These are phyloP conservation scores for Polyommatus icarus DNA, from an alignment of 2,888 invertebrate genomes.

Conservation along the genomic window DNA sequence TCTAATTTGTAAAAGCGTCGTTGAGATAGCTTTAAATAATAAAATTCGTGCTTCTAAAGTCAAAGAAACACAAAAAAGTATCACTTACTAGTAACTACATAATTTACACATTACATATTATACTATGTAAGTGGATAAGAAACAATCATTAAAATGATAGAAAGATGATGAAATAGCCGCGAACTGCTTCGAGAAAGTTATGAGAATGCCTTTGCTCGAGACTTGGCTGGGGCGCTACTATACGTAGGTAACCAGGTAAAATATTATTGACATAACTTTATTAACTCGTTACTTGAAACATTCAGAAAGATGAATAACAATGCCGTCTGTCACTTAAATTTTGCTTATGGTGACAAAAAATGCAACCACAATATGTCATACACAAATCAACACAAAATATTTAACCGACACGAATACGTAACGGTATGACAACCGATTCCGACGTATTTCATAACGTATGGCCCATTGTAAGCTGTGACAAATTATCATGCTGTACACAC, in stretches of 20 bases:
- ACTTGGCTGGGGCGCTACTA: background rate
- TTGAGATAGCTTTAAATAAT: conserved; percentile 3
- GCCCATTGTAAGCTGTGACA: conserved; percentile 64
- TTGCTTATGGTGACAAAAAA: background rate
- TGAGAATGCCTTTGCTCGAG: too few relatives aligned
- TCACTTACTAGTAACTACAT: too few relatives aligned
- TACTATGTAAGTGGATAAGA: background rate
- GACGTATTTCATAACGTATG: conserved; percentile 60
- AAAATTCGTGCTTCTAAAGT: background rate
- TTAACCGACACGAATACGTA: conserved; percentile 40
- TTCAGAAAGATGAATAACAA: background rate
- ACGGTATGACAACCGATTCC: conserved; percentile 47
- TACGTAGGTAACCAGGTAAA: too few relatives aligned
- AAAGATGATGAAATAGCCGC: background rate
- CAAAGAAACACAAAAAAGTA: background rate
- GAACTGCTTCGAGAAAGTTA: background rate
- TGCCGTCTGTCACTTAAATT: background rate
- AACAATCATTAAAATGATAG: background rate
- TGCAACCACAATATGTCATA: background rate
- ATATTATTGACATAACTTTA: too few relatives aligned
- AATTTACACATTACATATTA: too few relatives aligned
- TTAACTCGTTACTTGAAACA: background rate
- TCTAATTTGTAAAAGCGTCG: background rate
- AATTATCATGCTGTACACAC: conserved; percentile 52
- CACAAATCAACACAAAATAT: background rate